Evolutionary conservation across 2,113 vertebrate genomes (phyloP), one percentile per base, ranked within the genome.

Genomic region (Paedocypris sp.): DNA sequence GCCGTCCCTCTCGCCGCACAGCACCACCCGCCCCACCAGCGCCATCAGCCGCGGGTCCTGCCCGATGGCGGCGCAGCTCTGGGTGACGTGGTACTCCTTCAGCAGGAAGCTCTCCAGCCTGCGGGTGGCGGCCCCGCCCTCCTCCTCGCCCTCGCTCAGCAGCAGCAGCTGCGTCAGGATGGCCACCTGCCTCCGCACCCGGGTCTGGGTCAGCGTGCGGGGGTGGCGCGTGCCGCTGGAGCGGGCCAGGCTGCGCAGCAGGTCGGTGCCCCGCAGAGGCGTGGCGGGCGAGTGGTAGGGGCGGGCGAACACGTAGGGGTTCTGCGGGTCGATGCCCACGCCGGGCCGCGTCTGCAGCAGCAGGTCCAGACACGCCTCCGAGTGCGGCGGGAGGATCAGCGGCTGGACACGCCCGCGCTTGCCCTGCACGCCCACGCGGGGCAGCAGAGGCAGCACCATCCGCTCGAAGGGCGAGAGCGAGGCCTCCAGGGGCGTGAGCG

Each of bases 281-380:
- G 84, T 88, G 23, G 86, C 83, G 1, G 85, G 83, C 4, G 83
- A 86, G 68, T 88, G 86, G 52, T 82, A 86, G 1, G 86, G 86
- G 2, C 86, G 73, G 1, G 86, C 82, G 48, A 88, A 88, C 18
- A 88, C 76, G 1, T 82, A 86, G 1, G 83, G 86, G 61, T 83
- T 86, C 48, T 84, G 77, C 1, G 82, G 83, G 66, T 86, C 85
- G 22, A 88, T 84, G 1, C 86, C 85, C 8, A 86, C 85, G 1
- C 80, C 79, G 5, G 80, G 70, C 46, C 83, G 79, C 9, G 85
- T 87, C 48, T 79, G 81, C 18, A 87, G 76, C 3, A 87, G 82
- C 26, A 86, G 75, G 64, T 85, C 85, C 53, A 87, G 39, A 67
- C 83, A 86, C 50, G 81, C 77, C 73, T 86, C 85, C 3, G 79